phyloP scores from a whole-genome alignment of 2,888 invertebrate species.

The Drosophila rellima region DNA sequence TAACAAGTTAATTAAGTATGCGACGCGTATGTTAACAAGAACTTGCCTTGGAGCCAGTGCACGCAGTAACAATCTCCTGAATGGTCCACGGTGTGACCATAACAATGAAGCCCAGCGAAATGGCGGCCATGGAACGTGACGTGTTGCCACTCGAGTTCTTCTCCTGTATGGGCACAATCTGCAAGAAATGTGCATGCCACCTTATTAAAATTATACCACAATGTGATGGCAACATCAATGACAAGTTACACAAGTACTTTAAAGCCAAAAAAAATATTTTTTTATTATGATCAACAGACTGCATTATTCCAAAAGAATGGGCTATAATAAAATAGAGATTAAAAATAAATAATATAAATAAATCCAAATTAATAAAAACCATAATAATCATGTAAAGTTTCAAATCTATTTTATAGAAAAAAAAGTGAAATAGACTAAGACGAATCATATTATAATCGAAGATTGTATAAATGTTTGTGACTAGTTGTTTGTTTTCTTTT shows the following conservation, averaged over 20 bases:
- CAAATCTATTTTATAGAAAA: too few relatives aligned
- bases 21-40: slow-evolving; percentile 26
- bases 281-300: too few relatives aligned
- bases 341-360: too few relatives aligned
- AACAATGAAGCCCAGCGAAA: slow-evolving; percentile 95
- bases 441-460: too few relatives aligned
- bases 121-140: slow-evolving; percentile 95
- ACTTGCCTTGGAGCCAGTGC: slow-evolving; percentile 92
- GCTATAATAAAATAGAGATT: too few relatives aligned
- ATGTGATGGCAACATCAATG: neutral
- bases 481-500: too few relatives aligned
- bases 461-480: too few relatives aligned
- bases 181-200: slow-evolving; percentile 31
- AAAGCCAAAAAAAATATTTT: too few relatives aligned
- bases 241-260: neutral
- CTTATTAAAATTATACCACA: neutral
- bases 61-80: slow-evolving; percentile 95
- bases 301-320: too few relatives aligned
- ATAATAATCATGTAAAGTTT: too few relatives aligned
- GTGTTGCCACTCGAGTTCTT: slow-evolving; percentile 91
- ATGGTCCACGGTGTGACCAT: slow-evolving; percentile 96
- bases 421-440: too few relatives aligned
- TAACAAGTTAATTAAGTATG: slow-evolving; percentile 62
- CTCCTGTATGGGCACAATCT: slow-evolving; percentile 85
- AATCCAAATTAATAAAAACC: too few relatives aligned